Evolutionary conservation across 2,113 vertebrate genomes (phyloP), one percentile per base, ranked within the genome.

Genomic region (Rissa tridactyla): DNA sequence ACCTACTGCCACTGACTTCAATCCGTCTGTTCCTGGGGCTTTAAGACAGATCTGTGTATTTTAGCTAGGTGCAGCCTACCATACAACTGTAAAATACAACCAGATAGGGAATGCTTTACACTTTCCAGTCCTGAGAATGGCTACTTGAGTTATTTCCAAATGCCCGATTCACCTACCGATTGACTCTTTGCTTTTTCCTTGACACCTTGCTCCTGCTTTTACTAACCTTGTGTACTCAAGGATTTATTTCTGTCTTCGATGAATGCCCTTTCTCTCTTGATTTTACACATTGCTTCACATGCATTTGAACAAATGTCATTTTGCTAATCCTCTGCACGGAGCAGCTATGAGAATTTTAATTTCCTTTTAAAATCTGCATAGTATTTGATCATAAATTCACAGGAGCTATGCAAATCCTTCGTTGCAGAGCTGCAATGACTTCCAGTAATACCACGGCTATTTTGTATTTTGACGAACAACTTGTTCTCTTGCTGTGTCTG

Each of bases 401-500:
- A 86, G 71, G 58, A 94, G 58, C 92, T 89, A 77, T 91, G 89
- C 77, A 97, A 90, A 95, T 95, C 51, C 23, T 54, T 93, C 11
- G 4, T 58, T 78, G 80, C 70, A 94, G 80, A 88, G 72, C 90
- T 88, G 78, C 71, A 88, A 18, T 2, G 29, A 75, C 82, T 92
- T 90, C 57, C 85, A 86, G 52, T 79, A 94, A 88, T 55, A 91
- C 47, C 22, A 5, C 44, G 86, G 69, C 65, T 94, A 65, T 86
- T 90, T 79, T 83, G 60, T 97, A 51, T 86, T 96, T 95, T 96
- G 91, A 95, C 1, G 26, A 96, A 95, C 94, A 94, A 58, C 89
- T 87, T 90, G 91, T 95, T 95, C 95, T 93, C 54, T 94, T 0
- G 1, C 94, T 96, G 73, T 86, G 94, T 78, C 79, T 94, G 75